Percentiles rank a stretch among this genome's conserved stretches.
phyloP scores from a whole-genome alignment of 1,140 invertebrate genomes.

The Brachystomella parvula region DNA sequence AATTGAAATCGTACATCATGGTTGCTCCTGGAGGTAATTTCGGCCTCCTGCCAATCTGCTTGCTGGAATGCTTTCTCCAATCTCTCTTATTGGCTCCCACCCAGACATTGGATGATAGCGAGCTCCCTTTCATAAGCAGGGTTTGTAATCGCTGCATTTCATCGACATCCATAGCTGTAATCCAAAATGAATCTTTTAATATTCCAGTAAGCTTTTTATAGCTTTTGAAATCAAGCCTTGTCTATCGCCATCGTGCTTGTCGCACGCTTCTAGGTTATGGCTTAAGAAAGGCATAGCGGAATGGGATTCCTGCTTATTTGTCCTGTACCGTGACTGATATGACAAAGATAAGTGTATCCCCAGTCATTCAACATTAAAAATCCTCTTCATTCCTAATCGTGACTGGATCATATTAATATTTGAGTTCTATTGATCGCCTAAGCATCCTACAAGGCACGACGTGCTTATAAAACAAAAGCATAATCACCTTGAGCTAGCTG shows the following conservation, averaged over 20 bases:
- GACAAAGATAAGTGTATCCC: too few relatives aligned
- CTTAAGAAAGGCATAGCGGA: too few relatives aligned
- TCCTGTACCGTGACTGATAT: too few relatives aligned
- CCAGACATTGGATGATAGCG: slow-evolving; percentile 28
- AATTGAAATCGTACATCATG: slow-evolving; percentile 13
- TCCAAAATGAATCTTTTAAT: background rate
- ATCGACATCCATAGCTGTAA: slow-evolving; percentile 26
- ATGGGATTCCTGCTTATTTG: too few relatives aligned
- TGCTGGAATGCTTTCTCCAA: slow-evolving; percentile 35
- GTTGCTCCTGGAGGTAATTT: slow-evolving; percentile 13
- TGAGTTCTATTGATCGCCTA: background rate
- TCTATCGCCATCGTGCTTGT: too few relatives aligned
- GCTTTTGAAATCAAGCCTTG: too few relatives aligned
- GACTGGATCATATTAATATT: background rate
- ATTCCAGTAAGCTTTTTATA: too few relatives aligned
- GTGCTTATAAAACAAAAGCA: too few relatives aligned
- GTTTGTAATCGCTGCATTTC: slow-evolving; percentile 34
- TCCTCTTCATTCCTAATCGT: too few relatives aligned
- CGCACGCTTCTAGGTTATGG: too few relatives aligned
- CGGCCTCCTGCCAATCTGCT: slow-evolving; percentile 20
- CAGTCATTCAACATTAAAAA: too few relatives aligned
- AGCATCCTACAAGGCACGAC: too few relatives aligned
- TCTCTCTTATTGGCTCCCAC: slow-evolving; percentile 34
- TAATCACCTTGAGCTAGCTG: slow-evolving; percentile 28
- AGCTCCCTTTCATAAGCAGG: slow-evolving; percentile 26